These are phyloP conservation scores for Rhinolophus sinicus DNA, from an alignment of 2,113 vertebrate species.

Conservation along the genomic window DNA sequence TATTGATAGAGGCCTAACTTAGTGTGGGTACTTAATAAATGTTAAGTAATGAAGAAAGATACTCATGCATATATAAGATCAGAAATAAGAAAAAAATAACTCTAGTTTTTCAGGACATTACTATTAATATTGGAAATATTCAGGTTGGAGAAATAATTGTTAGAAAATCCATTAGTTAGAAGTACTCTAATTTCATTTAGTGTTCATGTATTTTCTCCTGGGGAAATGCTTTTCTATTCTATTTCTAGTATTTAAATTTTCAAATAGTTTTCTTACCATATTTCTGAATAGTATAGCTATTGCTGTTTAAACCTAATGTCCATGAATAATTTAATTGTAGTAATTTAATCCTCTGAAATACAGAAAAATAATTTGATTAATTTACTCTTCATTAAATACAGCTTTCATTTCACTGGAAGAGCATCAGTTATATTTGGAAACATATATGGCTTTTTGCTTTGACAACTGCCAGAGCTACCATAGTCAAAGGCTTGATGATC, in stretches of 20 bases:
- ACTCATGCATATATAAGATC: neutral
- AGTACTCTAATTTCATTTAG: constrained; percentile 31
- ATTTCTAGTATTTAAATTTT: constrained; percentile 50
- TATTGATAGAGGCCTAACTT: neutral
- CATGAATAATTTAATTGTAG: constrained; percentile 72
- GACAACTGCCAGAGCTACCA: constrained; percentile 72
- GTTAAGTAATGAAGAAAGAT: neutral
- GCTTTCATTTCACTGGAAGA: constrained; percentile 31
- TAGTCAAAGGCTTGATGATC: constrained; percentile 69
- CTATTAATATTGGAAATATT: constrained; percentile 5
- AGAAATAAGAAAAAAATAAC: neutral
- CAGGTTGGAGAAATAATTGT: constrained; percentile 36
- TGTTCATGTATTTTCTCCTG: neutral
- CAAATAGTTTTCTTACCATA: constrained; percentile 34
- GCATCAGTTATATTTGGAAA: constrained; percentile 65
- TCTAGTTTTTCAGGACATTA: neutral
- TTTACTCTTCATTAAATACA: constrained; percentile 68
- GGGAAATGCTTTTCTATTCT: constrained; percentile 18
- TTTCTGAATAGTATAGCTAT: constrained; percentile 52
- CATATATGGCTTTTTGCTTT: constrained; percentile 65
- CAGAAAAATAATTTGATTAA: constrained; percentile 73
- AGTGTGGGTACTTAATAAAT: neutral
- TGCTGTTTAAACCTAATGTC: constrained; percentile 50
- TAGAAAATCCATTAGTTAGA: constrained; percentile 23
- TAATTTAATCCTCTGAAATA: constrained; percentile 67